These are phyloP conservation scores for Hemibagrus guttatus DNA, from an alignment of 2,797 vertebrate species.

Conservation along the genomic window DNA sequence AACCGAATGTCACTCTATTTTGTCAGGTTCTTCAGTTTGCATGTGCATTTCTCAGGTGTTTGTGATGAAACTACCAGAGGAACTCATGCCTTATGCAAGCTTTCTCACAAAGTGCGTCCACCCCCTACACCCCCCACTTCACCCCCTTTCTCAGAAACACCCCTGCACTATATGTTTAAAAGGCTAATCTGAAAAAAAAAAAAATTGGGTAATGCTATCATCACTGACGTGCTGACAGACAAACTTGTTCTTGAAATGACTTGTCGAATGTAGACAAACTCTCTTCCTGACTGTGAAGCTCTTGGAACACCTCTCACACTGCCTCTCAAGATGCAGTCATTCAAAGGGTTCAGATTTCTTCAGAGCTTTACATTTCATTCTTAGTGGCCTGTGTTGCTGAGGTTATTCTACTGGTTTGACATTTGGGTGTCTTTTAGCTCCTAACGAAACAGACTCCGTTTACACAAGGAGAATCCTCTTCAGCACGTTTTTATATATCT, in stretches of 20 bases:
- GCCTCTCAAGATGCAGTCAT: slow-evolving; percentile 30
- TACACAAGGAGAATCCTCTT: neutral
- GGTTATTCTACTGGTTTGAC: slow-evolving; percentile 10
- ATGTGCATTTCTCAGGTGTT: slow-evolving; percentile 29
- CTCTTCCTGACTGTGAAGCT: slow-evolving; percentile 59
- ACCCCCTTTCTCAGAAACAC: slow-evolving; percentile 44
- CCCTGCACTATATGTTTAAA: slow-evolving; percentile 62
- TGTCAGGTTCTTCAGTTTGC: slow-evolving; percentile 12
- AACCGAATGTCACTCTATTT: slow-evolving; percentile 3
- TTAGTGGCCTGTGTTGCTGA: slow-evolving; percentile 39
- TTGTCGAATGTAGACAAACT: slow-evolving; percentile 74
- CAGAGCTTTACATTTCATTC: slow-evolving; percentile 33
- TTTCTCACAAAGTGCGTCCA: slow-evolving; percentile 28
- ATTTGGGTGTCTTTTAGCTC: neutral
- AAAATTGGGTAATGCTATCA: slow-evolving; percentile 47
- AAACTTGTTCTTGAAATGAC: slow-evolving; percentile 71
- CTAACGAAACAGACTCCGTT: neutral
- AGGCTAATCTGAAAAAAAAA: slow-evolving; percentile 68
- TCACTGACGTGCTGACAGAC: slow-evolving; percentile 57
- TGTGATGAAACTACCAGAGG: slow-evolving; percentile 11
- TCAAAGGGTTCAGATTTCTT: slow-evolving; percentile 20
- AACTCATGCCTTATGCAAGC: slow-evolving; percentile 29
- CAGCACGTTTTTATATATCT: slow-evolving; percentile 15
- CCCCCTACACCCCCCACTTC: neutral
- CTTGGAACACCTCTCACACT: slow-evolving; percentile 26